Conservation (phyloP, 2,113 vertebrate species). For the Pseudorectes ferrugineus region DNA sequence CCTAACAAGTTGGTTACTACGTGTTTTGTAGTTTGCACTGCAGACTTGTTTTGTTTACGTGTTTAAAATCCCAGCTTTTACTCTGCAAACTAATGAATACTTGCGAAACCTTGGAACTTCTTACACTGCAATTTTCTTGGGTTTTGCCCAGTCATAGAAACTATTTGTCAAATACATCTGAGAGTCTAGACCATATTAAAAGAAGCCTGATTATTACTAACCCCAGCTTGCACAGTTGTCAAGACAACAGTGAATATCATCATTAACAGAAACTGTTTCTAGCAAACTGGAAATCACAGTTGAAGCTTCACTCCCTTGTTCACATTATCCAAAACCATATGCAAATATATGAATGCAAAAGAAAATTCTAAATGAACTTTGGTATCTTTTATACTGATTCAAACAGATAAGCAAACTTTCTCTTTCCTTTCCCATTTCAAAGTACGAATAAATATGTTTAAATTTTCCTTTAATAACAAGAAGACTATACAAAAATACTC, state of each 20-base stretch:
- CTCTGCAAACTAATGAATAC: not conserved
- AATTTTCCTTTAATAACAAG: not conserved
- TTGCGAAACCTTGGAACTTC: not conserved
- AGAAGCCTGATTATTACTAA: constrained; percentile 46
- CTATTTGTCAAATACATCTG: not conserved
- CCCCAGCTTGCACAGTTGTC: constrained; percentile 20
- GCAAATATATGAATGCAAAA: not conserved
- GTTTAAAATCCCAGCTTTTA: not conserved
- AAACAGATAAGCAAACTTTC: not conserved
- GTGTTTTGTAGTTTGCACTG: not conserved
- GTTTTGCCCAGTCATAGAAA: not conserved
- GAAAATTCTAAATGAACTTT: not conserved
- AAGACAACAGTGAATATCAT: constrained; percentile 49
- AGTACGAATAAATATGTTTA: not conserved
- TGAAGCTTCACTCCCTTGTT: not conserved
- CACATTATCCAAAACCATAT: not conserved
- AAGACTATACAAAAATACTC: not conserved
- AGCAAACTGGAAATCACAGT: constrained; percentile 9
- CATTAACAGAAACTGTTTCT: constrained; percentile 11
- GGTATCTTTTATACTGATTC: not conserved
- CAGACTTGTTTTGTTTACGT: not conserved
- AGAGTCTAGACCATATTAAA: constrained; percentile 39
- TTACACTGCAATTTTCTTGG: not conserved
- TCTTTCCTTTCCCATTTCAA: not conserved
- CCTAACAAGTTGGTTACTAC: not conserved